Evolutionary conservation across 2,888 invertebrate genomes (phyloP).

Genomic region (Polymixis lichenea): DNA sequence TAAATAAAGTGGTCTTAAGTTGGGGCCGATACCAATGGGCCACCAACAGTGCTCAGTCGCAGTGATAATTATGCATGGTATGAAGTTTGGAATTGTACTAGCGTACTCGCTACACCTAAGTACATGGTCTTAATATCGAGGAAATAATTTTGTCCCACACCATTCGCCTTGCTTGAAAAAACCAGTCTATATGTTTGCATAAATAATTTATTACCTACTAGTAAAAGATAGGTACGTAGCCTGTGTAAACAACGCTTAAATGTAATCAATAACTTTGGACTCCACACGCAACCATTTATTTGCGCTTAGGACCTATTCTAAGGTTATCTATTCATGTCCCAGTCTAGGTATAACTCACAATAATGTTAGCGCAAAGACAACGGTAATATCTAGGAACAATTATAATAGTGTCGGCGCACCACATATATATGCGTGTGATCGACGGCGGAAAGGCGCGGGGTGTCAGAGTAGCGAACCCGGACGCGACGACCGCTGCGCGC

Average conservation of each 20-base stretch:
- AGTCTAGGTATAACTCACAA: conserved; percentile 29
- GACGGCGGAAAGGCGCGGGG: too few relatives aligned
- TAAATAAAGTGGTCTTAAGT: too few relatives aligned
- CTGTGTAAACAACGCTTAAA: not conserved
- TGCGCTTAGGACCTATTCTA: conserved; percentile 26
- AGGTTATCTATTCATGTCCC: conserved; percentile 46
- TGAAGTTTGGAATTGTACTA: too few relatives aligned
- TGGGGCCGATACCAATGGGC: too few relatives aligned
- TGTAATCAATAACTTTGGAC: conserved; percentile 26
- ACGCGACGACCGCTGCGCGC: too few relatives aligned
- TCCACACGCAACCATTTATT: conserved; percentile 14
- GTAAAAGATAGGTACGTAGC: not conserved
- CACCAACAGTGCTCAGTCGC: too few relatives aligned
- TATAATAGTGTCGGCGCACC: too few relatives aligned
- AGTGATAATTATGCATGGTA: not conserved
- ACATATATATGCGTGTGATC: too few relatives aligned
- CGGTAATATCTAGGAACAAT: conserved; percentile 15
- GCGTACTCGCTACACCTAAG: too few relatives aligned
- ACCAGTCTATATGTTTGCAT: not conserved
- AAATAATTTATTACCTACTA: conserved; percentile 6
- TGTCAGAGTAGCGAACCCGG: too few relatives aligned
- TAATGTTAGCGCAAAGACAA: conserved; percentile 31
- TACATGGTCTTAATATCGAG: not conserved
- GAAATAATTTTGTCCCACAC: not conserved
- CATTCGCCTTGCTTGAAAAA: not conserved